Evolutionary conservation across 2,797 vertebrate species (phyloP).

Genomic region (Orientallactaga sibirica): DNA sequence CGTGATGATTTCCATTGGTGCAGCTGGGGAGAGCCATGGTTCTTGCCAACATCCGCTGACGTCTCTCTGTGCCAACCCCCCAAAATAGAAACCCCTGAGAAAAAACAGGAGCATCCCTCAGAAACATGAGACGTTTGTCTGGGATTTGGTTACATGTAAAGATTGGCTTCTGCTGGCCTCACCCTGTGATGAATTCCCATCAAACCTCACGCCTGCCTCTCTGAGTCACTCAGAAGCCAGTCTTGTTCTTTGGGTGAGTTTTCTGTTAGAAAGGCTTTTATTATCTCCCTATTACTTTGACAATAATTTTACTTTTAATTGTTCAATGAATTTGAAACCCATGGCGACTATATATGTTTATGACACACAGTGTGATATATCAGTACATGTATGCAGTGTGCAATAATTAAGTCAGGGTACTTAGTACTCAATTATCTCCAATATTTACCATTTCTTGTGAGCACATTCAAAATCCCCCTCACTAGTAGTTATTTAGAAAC

Average conservation of each 20-base stretch:
- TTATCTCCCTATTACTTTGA: background rate
- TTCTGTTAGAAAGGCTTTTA: background rate
- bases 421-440: too few relatives aligned
- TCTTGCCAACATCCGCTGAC: constrained; percentile 68
- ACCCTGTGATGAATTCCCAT: background rate
- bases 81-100: constrained; percentile 66
- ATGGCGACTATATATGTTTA: background rate
- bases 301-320: background rate
- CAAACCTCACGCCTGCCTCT: constrained; percentile 21
- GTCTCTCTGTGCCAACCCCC: constrained; percentile 2
- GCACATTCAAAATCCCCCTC: background rate
- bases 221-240: background rate
- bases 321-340: background rate
- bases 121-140: constrained; percentile 60
- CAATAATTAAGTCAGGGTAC: background rate
- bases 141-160: constrained; percentile 47
- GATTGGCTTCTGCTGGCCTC: constrained; percentile 62
- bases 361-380: background rate
- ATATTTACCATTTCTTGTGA: background rate
- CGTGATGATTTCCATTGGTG: constrained; percentile 59
- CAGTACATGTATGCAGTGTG: background rate
- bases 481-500: background rate
- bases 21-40: constrained; percentile 50
- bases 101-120: constrained; percentile 64
- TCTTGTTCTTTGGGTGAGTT: background rate